Conservation (phyloP, 2,113 vertebrate species). For the Laterallus jamaicensis region DNA sequence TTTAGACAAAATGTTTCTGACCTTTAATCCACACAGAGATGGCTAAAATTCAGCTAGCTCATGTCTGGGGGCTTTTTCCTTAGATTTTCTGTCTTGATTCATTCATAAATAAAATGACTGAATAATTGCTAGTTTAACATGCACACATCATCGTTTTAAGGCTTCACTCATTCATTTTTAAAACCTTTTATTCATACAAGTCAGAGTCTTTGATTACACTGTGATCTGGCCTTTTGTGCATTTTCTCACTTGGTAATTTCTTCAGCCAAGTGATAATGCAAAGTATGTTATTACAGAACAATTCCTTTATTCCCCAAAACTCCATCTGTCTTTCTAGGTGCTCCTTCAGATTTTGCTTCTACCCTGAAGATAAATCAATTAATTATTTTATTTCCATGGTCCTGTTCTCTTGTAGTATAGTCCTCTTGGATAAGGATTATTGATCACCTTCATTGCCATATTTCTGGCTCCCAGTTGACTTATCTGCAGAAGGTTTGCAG, state of each 20-base stretch:
- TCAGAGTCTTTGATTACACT: background rate
- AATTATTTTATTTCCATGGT: background rate
- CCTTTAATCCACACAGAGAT: background rate
- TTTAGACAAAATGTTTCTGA: background rate
- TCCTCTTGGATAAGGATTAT: background rate
- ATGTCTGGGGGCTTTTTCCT: background rate
- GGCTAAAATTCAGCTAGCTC: background rate
- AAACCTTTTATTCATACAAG: background rate
- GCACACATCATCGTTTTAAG: background rate
- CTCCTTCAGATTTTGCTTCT: background rate
- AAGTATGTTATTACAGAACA: background rate
- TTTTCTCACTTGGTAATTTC: slow-evolving; percentile 6
- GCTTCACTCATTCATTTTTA: background rate
- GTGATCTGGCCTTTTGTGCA: background rate
- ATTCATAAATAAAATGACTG: background rate
- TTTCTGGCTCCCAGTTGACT: background rate
- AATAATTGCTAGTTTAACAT: background rate
- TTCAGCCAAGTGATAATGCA: background rate
- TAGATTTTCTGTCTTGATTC: background rate
- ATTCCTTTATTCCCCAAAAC: background rate
- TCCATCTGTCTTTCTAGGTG: background rate
- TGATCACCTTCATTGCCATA: background rate
- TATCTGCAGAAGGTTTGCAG: background rate
- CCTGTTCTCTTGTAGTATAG: background rate
- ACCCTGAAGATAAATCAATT: background rate